These are phyloP conservation scores for Gortyna flavago DNA, from an alignment of 2,888 invertebrate species.

Conservation along the genomic window DNA sequence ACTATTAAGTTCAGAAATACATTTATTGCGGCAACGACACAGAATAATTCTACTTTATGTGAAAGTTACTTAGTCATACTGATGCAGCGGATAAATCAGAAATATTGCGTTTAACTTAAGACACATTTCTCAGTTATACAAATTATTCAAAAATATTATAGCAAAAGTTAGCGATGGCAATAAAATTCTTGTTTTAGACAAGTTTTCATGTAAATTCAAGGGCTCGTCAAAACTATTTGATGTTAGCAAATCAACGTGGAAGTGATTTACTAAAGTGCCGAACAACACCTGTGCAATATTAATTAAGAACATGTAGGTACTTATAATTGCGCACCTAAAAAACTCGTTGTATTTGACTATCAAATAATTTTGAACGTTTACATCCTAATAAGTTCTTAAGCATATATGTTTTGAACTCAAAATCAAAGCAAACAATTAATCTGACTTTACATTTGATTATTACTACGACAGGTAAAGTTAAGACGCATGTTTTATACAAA, in stretches of 20 bases:
- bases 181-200: slow-evolving; percentile 17
- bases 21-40: slow-evolving; percentile 42
- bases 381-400: slow-evolving; percentile 47
- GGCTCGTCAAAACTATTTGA: slow-evolving; percentile 46
- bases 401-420: slow-evolving; percentile 46
- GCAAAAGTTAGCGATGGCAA: slow-evolving; percentile 13
- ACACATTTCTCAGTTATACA: slow-evolving; percentile 10
- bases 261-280: slow-evolving; percentile 32
- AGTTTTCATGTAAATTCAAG: slow-evolving; percentile 43
- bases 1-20: slow-evolving; percentile 43
- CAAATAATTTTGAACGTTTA: slow-evolving; percentile 48
- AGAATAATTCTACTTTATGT: slow-evolving; percentile 42
- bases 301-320: slow-evolving; percentile 44
- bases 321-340: slow-evolving; percentile 36
- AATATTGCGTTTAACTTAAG: slow-evolving; percentile 19
- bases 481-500: slow-evolving; percentile 5
- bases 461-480: background rate
- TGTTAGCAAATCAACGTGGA: slow-evolving; percentile 46
- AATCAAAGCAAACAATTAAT: slow-evolving; percentile 55
- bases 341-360: slow-evolving; percentile 45
- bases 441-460: slow-evolving; percentile 31
- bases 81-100: slow-evolving; percentile 38
- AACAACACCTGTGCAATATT: slow-evolving; percentile 57
- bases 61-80: slow-evolving; percentile 39
- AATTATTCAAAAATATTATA: slow-evolving; percentile 22